Base-by-base conservation (phyloP, 23 tunicate genomes). In the Aplidium turbinatum region DNA sequence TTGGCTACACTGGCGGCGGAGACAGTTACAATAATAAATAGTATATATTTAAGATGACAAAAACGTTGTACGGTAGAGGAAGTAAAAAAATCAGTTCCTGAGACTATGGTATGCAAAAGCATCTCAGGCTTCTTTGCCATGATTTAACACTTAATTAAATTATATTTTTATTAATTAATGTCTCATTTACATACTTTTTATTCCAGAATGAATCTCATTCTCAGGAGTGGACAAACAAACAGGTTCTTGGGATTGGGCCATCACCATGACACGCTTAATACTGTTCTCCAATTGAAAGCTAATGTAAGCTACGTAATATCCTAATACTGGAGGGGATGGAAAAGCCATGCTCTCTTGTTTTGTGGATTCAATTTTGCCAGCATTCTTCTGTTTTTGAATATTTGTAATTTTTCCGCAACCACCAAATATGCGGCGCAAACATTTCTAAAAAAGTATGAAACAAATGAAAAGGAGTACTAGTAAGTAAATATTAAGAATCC, bases 261-360 rank as follows among this genome's bases (percentile, higher is more conserved):
- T 36, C 31, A 61, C 46, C 58, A 62, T 22, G 23, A 51, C 75
- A 24, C 39, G 20, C 23, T 27, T 20, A 50, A 78, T 52, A 1
- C 53, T 30, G 9, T 60, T 31, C 3, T 51, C 22, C 7, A 4
- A 19, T 34, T 66, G 26, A 34, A 64, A 78, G 3, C 35, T 51
- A 7, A 78, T 67, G 53, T 78, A 78, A 22, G 66, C 75, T 35
- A 78, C 84, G 52, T 78, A 66, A 27, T 66, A 78, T 36, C 75
- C 65, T 50, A 52, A 35, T 11, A 51, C 53, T 35, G 33, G 39
- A n/a, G 75, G 65, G 11, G 46, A 5, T 9, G 58, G 58, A 78
- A 78, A 78, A 54, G 5, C 51, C 20, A 51, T 78, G 42, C 55
- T 78, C 33, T 48, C 26, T 2, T 58, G 34, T 13, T 67, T 47